Base-by-base conservation (phyloP, 2,113 vertebrate genomes). In the Rhombomys opimus region DNA sequence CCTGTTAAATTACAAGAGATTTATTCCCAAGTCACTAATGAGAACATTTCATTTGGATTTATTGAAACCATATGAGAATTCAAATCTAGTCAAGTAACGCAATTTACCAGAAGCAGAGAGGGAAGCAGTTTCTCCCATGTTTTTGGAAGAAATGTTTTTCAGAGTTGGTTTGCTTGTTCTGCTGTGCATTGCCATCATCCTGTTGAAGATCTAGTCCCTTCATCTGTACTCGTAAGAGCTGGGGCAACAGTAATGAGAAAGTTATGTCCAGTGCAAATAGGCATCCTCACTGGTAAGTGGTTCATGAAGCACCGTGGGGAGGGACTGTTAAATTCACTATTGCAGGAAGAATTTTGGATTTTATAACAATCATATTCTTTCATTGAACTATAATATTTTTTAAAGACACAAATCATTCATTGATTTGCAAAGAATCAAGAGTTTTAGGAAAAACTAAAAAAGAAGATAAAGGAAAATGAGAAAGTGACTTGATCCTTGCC, bases 21-120 rank as follows among this genome's bases (percentile, higher is more conserved):
- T 92, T 46, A 52, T 97, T 97, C 59, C 38, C 88, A 87, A 92
- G 76, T 93, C 81, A 91, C 90, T 93, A 97, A 93, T 85, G 91
- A 91, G 50, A 59, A 27, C 77, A 91, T 92, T 95, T 93, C 41
- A 82, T 91, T 96, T 94, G 76, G 50, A 93, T 96, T 96, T 95
- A 96, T 93, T 87, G 41, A 96, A 95, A 88, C 68, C 82, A 87
- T 80, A 93, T 96, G 92, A 93, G 80, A 96, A 90, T 91, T 95
- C 89, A 90, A 85, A 92, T 95, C 89, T 82, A 61, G 13, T 95
- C 59, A 91, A 94, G 59, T 93, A 95, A 89, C 92, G 95, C 94
- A 95, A 95, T 96, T 92, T 96, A 95, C 88, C 81, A 89, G 67
- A 95, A 94, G 41, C 2, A 1, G 22, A 95, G 95, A 77, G 87